Base-by-base conservation (phyloP, 1,140 invertebrate genomes). In the Drosophila willistoni region DNA sequence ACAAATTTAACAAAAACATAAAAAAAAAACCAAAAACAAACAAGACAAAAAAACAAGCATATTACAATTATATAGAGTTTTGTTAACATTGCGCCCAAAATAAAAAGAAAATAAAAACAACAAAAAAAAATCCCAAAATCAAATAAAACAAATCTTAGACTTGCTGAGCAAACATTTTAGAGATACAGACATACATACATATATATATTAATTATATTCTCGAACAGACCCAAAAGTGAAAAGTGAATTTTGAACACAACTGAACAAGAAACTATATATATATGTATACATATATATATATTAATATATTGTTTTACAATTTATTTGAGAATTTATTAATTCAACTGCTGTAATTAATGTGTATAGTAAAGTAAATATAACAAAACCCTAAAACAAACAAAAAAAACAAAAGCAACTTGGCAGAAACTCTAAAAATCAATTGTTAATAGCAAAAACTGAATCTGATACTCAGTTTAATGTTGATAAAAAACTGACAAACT, bases 21-120 rank as follows among this genome's bases (percentile, higher is more conserved):
- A 70, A 51, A 4, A 13, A n/a, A n/a, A n/a, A n/a, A n/a, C n/a
- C n/a, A n/a, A n/a, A n/a, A n/a, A n/a, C n/a, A n/a, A 68, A 60
- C 33, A 13, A 1, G 59, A 6, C 22, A 63, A 62, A 29, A 64
- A 56, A 22, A 22, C 10, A 51, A 51, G 44, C 65, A 68, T 77
- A 69, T 56, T 65, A 41, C 71, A 74, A 74, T 61, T 36, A 64
- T 61, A 82, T 77, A 81, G 62, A 69, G 81, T 85, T 83, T 84
- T 73, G 64, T 64, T 81, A 77, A 17, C 42, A 61, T 66, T 47
- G 65, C 79, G 73, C 76, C 73, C 64, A 57, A 51, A 68, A 71
- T 67, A 56, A 56, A 29, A 56, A 14, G 19, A 36, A 12, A 17
- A 59, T 34, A 59, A n/a, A 54, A 54, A 4, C 4, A 1, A 14